Evolutionary conservation across 2,113 vertebrate genomes (phyloP), one percentile per base, ranked within the genome.

Genomic region (Myotis davidii): DNA sequence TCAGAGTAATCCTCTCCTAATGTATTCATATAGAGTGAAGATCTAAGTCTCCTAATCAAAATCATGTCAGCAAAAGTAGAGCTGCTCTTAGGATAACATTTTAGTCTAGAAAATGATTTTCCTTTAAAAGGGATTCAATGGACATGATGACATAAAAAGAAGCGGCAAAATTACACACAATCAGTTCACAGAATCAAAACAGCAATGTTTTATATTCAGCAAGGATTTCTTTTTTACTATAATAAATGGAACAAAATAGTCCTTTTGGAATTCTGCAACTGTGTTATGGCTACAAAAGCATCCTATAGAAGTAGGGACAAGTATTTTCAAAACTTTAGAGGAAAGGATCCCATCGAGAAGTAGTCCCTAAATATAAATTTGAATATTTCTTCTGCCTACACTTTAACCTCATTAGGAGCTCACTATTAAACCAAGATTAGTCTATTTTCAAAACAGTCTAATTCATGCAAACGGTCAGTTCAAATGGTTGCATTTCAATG

Each of bases 141-240:
- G 98, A 98, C 98, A 99, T 98, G 98, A 98, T 98, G 98, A 98
- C 98, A 98, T 98, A 98, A 98, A 98, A 99, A 98, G 98, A 98
- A 98, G 97, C 94, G 93, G 97, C 97, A 98, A 98, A 99, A 99
- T 99, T 99, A 98, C 97, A 98, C 98, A 98, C 98, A 99, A 98
- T 97, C 98, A 98, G 98, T 98, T 99, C 98, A 98, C 98, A 98
- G 98, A 98, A 98, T 99, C 98, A 98, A 98, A 98, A 98, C 98
- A 98, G 98, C 98, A 98, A 98, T 97, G 97, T 98, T 98, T 98
- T 98, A 98, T 98, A 98, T 98, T 98, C 98, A 98, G 97, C 97
- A 96, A 98, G 98, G 98, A 98, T 98, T 98, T 98, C 98, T 98
- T 98, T 95, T 98, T 97, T 98, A 97, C 98, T 98, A 95, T 97